A percentile compares a stretch with the other conserved stretches of the same genome.
Conservation (phyloP, 2,113 vertebrate species). For the Potamarius usumacintae region DNA sequence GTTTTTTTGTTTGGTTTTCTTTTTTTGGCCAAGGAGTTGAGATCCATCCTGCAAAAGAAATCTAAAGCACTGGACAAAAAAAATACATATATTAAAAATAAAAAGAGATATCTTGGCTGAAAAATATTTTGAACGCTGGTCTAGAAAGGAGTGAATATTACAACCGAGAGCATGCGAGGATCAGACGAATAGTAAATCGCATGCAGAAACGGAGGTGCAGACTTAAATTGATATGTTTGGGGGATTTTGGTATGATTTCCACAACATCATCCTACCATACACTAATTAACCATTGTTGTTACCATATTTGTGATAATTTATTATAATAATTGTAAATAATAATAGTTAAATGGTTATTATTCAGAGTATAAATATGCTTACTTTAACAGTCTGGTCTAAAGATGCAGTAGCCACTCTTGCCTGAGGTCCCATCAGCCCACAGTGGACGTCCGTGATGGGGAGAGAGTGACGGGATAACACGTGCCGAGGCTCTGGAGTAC, state of each 20-base stretch:
- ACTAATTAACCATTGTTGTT: not conserved
- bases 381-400: constrained; percentile 94
- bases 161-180: not conserved
- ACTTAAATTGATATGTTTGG: not conserved
- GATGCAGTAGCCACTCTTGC: constrained; percentile 85
- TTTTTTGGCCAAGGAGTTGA: too few relatives aligned
- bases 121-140: not conserved
- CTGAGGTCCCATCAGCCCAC: constrained; percentile 86
- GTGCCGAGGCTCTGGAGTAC: constrained; percentile 82
- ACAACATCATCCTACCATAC: not conserved
- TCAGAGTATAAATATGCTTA: constrained; percentile 51
- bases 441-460: constrained; percentile 93
- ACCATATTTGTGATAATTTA: not conserved
- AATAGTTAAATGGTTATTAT: not conserved
- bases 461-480: constrained; percentile 89
- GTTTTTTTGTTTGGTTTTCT: too few relatives aligned
- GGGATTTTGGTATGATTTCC: not conserved
- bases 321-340: not conserved
- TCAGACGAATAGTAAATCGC: not conserved
- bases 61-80: too few relatives aligned
- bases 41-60: too few relatives aligned
- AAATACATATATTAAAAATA: not conserved
- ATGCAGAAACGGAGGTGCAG: not conserved
- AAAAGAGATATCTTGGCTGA: not conserved
- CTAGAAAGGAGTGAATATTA: not conserved